phyloP scores from a whole-genome alignment of 2,113 vertebrate species.

The Etia nguti region DNA sequence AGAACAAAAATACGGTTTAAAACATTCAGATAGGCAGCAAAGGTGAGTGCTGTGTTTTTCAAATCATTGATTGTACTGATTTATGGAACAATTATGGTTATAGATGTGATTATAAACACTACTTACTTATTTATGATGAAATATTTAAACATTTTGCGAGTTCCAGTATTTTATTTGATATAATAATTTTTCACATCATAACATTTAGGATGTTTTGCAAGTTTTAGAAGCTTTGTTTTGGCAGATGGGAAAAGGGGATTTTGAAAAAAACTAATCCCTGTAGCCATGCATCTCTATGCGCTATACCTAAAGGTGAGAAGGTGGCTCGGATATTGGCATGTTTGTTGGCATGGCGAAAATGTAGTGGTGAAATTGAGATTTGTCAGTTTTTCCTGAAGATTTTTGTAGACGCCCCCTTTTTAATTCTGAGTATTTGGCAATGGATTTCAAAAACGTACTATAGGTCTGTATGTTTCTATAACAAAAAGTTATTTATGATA shows the following conservation, averaged over 20 bases:
- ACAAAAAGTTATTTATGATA: background rate
- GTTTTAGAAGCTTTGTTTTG: background rate
- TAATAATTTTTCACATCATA: background rate
- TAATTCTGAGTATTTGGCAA: background rate
- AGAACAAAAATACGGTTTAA: background rate
- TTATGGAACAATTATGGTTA: background rate
- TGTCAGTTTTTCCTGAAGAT: background rate
- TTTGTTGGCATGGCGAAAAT: background rate
- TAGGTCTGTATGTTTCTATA: background rate
- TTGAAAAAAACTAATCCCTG: background rate
- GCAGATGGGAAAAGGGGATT: background rate
- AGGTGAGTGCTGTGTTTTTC: background rate
- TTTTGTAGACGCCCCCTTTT: background rate
- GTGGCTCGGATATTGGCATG: background rate
- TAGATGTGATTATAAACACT: background rate
- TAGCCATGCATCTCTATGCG: background rate
- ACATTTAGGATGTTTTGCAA: background rate
- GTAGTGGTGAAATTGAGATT: background rate
- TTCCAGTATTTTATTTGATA: background rate
- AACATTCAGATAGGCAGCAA: background rate
- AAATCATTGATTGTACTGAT: background rate
- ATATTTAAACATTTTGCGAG: background rate
- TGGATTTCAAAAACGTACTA: background rate
- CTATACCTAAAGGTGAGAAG: background rate
- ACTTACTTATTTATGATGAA: background rate